A percentile compares a stretch with the other conserved stretches of the same genome.
phyloP scores from a whole-genome alignment of 2,113 vertebrate species.

The Vidua chalybeata region DNA sequence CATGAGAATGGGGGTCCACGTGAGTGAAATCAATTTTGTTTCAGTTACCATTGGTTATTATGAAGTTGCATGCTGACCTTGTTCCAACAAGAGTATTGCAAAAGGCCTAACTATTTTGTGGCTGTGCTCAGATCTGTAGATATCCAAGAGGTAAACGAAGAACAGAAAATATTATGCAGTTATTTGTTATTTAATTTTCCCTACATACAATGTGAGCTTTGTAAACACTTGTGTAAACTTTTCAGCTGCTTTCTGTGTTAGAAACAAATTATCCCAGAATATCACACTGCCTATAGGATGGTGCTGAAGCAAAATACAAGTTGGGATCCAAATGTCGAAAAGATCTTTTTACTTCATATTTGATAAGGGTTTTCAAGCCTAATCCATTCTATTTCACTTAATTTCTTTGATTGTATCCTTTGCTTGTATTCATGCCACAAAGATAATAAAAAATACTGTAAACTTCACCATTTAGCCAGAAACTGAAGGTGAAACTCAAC shows the following conservation, averaged over 20 bases:
- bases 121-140: not conserved
- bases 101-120: not conserved
- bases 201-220: not conserved
- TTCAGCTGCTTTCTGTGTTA: not conserved
- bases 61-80: not conserved
- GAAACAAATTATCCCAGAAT: not conserved
- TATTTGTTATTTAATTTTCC: not conserved
- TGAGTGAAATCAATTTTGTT: not conserved
- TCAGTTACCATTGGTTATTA: not conserved
- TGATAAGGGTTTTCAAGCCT: not conserved
- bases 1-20: not conserved
- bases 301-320: not conserved
- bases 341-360: not conserved
- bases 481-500: not conserved
- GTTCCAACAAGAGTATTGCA: not conserved
- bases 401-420: not conserved
- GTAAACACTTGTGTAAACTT: not conserved
- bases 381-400: not conserved
- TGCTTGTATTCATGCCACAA: not conserved
- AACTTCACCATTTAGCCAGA: not conserved
- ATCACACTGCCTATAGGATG: not conserved
- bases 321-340: not conserved
- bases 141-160: not conserved
- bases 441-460: not conserved
- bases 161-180: not conserved